Conservation (phyloP, 2,888 invertebrate species). For the Cosmorhoe ocellata region DNA sequence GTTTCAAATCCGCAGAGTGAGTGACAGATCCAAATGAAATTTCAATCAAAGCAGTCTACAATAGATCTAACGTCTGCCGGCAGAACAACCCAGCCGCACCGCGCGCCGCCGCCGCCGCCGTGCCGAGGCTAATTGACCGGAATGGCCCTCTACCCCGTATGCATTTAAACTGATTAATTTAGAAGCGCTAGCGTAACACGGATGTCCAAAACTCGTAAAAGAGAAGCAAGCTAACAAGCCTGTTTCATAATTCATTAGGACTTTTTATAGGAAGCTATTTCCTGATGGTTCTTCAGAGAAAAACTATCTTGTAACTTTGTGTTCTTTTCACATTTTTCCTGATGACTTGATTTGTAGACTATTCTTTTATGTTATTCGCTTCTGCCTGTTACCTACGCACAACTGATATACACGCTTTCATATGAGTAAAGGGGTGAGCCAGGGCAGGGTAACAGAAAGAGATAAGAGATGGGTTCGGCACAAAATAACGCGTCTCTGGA, state of each 20-base stretch:
- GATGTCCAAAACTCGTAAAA: constrained; percentile 23
- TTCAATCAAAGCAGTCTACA: constrained; percentile 75
- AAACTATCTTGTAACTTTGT: background rate
- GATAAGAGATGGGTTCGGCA: constrained; percentile 43
- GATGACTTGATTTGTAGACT: background rate
- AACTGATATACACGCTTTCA: constrained; percentile 29
- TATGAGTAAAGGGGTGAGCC: constrained; percentile 49
- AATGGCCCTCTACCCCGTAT: constrained; percentile 53
- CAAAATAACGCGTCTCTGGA: constrained; percentile 63
- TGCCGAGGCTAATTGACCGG: constrained; percentile 71
- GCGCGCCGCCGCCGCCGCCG: no score
- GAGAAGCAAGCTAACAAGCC: constrained; percentile 15
- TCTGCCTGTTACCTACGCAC: constrained; percentile 43
- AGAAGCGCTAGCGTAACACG: constrained; percentile 41
- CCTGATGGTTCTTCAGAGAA: background rate
- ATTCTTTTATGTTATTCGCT: constrained; percentile 33
- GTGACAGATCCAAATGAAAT: constrained; percentile 75
- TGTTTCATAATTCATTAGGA: constrained; percentile 17
- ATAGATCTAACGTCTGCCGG: constrained; percentile 53
- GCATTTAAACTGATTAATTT: constrained; percentile 41
- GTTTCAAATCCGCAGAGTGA: constrained; percentile 54
- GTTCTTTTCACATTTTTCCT: background rate
- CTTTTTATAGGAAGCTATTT: constrained; percentile 11
- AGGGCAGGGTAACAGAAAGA: constrained; percentile 46
- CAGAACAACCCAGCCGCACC: constrained; percentile 53